Evolutionary conservation across 2,888 invertebrate species (phyloP).

Genomic region (Hypolimnas misippus): DNA sequence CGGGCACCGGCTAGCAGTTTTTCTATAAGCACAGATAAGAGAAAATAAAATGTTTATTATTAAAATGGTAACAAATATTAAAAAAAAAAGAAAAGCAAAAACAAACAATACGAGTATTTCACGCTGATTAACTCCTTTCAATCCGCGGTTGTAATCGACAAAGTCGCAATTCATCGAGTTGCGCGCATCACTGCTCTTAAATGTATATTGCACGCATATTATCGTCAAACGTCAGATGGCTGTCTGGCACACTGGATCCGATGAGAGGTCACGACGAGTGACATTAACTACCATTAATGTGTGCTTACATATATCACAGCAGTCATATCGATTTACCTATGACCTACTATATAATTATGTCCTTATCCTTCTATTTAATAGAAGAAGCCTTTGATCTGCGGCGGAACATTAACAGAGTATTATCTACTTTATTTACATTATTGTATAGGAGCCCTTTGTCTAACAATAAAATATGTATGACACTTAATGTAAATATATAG

Average conservation of each 20-base stretch:
- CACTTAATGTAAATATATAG: too few relatives aligned
- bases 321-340: slow-evolving; percentile 25
- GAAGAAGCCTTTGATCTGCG: not conserved
- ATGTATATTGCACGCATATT: slow-evolving; percentile 62
- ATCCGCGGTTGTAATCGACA: slow-evolving; percentile 66
- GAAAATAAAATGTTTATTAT: not conserved
- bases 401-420: not conserved
- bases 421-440: not conserved
- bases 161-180: slow-evolving; percentile 61
- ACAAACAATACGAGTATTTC: slow-evolving; percentile 51
- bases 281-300: slow-evolving; percentile 50
- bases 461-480: too few relatives aligned
- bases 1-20: too few relatives aligned
- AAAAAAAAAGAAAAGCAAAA: not conserved
- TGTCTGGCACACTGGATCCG: slow-evolving; percentile 54
- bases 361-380: too few relatives aligned
- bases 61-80: not conserved
- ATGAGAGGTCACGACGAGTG: slow-evolving; percentile 48
- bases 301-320: slow-evolving; percentile 18
- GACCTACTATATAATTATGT: slow-evolving; percentile 7
- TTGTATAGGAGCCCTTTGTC: too few relatives aligned
- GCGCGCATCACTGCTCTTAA: slow-evolving; percentile 67
- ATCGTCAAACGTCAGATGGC: slow-evolving; percentile 58
- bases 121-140: slow-evolving; percentile 66
- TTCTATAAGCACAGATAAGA: too few relatives aligned